phyloP scores from a whole-genome alignment of 2,888 invertebrate genomes.

The Macrostomum cliftonense region DNA sequence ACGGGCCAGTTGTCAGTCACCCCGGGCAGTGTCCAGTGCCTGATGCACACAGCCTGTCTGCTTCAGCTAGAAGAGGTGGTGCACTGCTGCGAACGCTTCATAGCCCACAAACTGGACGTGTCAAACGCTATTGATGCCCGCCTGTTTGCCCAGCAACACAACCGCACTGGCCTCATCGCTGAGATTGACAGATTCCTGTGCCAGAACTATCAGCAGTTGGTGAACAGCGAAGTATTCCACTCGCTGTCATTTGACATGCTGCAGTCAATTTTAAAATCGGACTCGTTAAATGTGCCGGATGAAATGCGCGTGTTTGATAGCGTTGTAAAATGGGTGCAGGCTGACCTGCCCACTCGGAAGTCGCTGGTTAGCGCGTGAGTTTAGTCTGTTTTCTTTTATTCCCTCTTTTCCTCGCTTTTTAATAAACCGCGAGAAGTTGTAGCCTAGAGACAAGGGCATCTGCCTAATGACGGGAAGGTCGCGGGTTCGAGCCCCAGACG shows the following conservation, averaged over 20 bases:
- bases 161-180: background rate
- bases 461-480: too few species aligned
- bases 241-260: slow-evolving; percentile 1
- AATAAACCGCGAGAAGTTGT: too few species aligned
- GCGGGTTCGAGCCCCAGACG: too few species aligned
- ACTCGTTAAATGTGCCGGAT: slow-evolving; percentile 1
- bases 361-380: slow-evolving; percentile 1
- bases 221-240: slow-evolving; percentile 1
- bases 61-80: slow-evolving; percentile 5
- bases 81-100: slow-evolving; percentile 5
- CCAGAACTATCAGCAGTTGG: slow-evolving; percentile 1
- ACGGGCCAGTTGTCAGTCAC: background rate
- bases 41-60: slow-evolving; percentile 5
- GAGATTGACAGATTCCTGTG: slow-evolving; percentile 4
- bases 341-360: background rate
- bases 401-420: too few species aligned
- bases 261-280: background rate
- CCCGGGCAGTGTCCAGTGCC: background rate
- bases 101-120: slow-evolving; percentile 1
- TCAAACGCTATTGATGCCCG: slow-evolving; percentile 4
- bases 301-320: slow-evolving; percentile 1
- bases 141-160: slow-evolving; percentile 5
- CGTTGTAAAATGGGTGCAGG: slow-evolving; percentile 3
- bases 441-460: too few species aligned
- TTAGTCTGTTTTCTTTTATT: background rate